Conservation (phyloP, 2,113 vertebrate genomes). For the Austrofundulus limnaeus region DNA sequence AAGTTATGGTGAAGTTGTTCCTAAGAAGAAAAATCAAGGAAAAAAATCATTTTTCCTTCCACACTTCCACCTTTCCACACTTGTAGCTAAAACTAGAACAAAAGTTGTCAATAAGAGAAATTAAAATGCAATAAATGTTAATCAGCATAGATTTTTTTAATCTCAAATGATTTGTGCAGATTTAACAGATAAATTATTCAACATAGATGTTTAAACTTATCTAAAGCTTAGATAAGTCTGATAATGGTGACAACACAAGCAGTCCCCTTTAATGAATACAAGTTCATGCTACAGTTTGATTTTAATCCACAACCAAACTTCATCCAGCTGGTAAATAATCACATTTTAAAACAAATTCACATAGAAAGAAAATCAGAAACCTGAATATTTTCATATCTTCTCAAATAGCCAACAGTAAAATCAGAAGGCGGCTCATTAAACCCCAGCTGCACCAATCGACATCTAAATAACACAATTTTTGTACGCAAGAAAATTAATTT, state of each 20-base stretch:
- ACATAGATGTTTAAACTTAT: conserved; percentile 30
- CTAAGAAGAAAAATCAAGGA: too few species aligned
- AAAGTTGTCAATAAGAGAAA: conserved; percentile 17
- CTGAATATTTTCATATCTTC: conserved; percentile 26
- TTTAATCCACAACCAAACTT: conserved; percentile 57
- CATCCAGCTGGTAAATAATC: conserved; percentile 5
- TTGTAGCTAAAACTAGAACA: background rate
- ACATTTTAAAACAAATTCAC: conserved; percentile 10
- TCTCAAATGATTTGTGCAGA: conserved; percentile 43
- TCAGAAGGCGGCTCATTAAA: conserved; percentile 48
- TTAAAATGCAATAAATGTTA: conserved; percentile 7
- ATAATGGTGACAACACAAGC: conserved; percentile 22
- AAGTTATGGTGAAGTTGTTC: too few species aligned
- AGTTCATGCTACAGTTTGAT: conserved; percentile 19
- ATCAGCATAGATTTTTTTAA: conserved; percentile 44
- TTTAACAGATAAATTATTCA: conserved; percentile 34
- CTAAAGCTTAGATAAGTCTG: conserved; percentile 24
- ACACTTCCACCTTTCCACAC: too few species aligned
- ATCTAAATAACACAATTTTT: background rate
- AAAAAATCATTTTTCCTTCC: background rate
- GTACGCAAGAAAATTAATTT: conserved; percentile 10
- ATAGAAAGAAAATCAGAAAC: conserved; percentile 14
- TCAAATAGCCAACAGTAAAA: conserved; percentile 20
- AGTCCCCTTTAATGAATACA: conserved; percentile 13
- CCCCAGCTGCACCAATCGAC: conserved; percentile 10